Evolutionary conservation across 2,113 vertebrate species (phyloP).

Genomic region (Dissostichus mawsoni): DNA sequence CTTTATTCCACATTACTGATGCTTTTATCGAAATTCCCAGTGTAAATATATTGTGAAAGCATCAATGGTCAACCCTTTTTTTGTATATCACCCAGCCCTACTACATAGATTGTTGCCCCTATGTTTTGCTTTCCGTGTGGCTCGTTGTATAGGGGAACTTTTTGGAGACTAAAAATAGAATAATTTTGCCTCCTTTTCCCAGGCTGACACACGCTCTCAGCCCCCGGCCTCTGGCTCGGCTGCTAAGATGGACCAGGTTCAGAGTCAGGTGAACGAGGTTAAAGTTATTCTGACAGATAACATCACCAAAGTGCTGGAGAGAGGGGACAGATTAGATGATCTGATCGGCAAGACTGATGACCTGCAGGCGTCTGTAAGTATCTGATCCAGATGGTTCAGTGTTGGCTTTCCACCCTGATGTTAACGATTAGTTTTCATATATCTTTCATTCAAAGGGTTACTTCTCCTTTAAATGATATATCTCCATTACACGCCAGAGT

Average conservation of each 20-base stretch:
- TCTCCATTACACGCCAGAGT: too few species aligned
- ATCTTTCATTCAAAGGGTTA: background rate
- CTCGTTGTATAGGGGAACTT: too few species aligned
- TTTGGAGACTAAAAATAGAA: background rate
- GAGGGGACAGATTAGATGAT: constrained; percentile 82
- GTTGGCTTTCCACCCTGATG: background rate
- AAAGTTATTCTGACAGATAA: constrained; percentile 88
- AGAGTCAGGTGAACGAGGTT: constrained; percentile 87
- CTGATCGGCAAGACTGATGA: constrained; percentile 82
- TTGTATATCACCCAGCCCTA: too few species aligned
- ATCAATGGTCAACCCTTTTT: too few species aligned
- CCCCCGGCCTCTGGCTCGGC: constrained; percentile 43
- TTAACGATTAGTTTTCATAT: background rate
- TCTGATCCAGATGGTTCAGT: background rate
- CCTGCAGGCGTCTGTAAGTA: constrained; percentile 84
- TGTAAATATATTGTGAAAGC: too few species aligned
- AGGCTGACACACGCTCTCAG: constrained; percentile 75
- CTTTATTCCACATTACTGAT: too few species aligned
- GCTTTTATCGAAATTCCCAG: too few species aligned
- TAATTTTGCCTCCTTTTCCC: background rate
- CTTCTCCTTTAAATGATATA: too few species aligned
- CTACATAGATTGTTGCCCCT: background rate
- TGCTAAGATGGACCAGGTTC: constrained; percentile 77
- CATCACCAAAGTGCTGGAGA: constrained; percentile 88
- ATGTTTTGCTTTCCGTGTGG: background rate